phyloP scores from a whole-genome alignment of 2,797 vertebrate species.

The Rhinophrynus dorsalis region DNA sequence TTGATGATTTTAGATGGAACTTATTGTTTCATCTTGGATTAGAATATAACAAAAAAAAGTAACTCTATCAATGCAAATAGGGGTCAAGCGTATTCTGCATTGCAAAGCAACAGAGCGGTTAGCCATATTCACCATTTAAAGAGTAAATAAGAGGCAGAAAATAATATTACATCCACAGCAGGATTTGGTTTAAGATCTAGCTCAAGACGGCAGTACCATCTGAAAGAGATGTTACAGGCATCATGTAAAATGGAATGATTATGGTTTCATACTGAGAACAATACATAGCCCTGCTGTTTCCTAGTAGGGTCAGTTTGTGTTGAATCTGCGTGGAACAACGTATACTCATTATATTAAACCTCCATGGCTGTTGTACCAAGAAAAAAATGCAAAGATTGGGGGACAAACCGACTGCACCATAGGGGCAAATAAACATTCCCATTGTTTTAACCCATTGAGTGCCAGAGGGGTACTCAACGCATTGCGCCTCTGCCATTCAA shows the following conservation, averaged over 20 bases:
- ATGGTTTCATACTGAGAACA: conserved; percentile 4
- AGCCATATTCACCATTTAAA: background rate
- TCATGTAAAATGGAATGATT: conserved; percentile 2
- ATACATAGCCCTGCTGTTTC: background rate
- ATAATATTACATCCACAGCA: background rate
- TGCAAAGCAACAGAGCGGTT: background rate
- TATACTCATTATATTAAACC: too few relatives aligned
- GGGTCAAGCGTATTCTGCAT: background rate
- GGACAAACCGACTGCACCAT: too few relatives aligned
- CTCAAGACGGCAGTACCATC: background rate
- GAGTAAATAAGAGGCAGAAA: background rate
- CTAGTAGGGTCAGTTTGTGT: background rate
- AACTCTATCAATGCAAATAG: background rate
- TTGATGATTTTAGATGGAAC: background rate
- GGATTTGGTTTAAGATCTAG: conserved; percentile 2
- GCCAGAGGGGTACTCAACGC: too few relatives aligned
- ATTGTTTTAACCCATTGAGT: too few relatives aligned
- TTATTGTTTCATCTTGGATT: background rate
- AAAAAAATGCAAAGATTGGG: too few relatives aligned
- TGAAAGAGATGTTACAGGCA: background rate
- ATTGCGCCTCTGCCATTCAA: too few relatives aligned
- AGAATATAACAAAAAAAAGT: background rate
- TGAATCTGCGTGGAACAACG: too few relatives aligned
- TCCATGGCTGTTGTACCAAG: too few relatives aligned
- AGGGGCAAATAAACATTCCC: too few relatives aligned